These are phyloP conservation scores for Lonchura striata DNA, from an alignment of 2,113 vertebrate genomes.

Conservation along the genomic window DNA sequence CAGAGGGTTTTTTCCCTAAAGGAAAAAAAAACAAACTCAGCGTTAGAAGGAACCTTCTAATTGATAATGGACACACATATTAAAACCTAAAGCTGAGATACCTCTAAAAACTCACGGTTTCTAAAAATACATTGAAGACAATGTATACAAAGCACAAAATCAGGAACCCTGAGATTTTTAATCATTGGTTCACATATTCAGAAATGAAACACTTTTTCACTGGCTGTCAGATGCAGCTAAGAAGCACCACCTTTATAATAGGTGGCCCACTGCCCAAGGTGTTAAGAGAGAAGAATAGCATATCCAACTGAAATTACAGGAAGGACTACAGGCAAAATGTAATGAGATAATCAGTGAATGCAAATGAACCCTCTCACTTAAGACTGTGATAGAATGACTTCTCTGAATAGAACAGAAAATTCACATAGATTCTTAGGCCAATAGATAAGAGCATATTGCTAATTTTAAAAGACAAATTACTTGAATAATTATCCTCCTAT, in stretches of 20 bases:
- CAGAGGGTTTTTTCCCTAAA: neutral
- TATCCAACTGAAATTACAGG: neutral
- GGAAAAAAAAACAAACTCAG: neutral
- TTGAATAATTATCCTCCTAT: conserved; percentile 27
- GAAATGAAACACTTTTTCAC: neutral
- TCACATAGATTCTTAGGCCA: conserved; percentile 1
- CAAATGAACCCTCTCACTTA: conserved; percentile 15
- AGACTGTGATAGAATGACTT: neutral
- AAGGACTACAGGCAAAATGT: conserved; percentile 9
- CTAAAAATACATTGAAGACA: neutral
- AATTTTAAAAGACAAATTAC: conserved; percentile 50
- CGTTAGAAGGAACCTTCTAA: neutral
- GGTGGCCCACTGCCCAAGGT: neutral
- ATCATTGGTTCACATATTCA: neutral
- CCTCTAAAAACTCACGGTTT: neutral
- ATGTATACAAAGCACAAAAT: neutral
- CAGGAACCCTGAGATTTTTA: neutral
- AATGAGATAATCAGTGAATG: conserved; percentile 23
- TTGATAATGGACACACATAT: neutral
- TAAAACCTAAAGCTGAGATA: neutral
- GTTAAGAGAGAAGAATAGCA: neutral
- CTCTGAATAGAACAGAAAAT: neutral
- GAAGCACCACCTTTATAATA: neutral
- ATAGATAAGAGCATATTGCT: conserved; percentile 26
- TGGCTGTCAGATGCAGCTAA: neutral